Evolutionary conservation across 2,888 invertebrate genomes (phyloP).

Genomic region (Mimas tiliae): DNA sequence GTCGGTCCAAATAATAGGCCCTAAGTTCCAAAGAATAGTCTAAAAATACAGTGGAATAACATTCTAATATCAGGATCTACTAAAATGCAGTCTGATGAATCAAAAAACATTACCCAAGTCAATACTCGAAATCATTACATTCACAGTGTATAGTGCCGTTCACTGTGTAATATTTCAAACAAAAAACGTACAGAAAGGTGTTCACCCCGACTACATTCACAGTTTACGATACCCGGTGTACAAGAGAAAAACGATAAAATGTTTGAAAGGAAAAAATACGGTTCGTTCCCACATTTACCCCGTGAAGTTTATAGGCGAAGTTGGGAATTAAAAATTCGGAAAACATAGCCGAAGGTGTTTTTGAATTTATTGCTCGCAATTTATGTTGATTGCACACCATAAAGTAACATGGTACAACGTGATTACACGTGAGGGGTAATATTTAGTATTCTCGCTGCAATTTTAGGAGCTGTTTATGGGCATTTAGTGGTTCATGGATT

Average conservation of each 20-base stretch:
- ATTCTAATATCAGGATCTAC: no score
- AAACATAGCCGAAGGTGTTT: conserved; percentile 30
- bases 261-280: conserved; percentile 45
- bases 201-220: conserved; percentile 48
- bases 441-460: not conserved
- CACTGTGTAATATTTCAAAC: conserved; percentile 33
- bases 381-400: conserved; percentile 14
- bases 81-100: not conserved
- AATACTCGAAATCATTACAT: conserved; percentile 17
- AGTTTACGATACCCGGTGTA: conserved; percentile 55
- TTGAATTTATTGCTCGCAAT: conserved; percentile 28
- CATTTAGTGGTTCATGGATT: not conserved
- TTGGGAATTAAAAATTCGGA: conserved; percentile 36
- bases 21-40: no score
- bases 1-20: no score
- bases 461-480: not conserved
- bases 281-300: conserved; percentile 34
- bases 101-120: not conserved
- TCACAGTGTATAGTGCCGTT: conserved; percentile 4
- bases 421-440: not conserved
- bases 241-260: conserved; percentile 54
- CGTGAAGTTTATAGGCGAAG: conserved; percentile 35
- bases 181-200: conserved; percentile 42
- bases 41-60: no score
- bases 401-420: conserved; percentile 9